Conservation (phyloP, 2,797 vertebrate genomes). For the Mus caroli region DNA sequence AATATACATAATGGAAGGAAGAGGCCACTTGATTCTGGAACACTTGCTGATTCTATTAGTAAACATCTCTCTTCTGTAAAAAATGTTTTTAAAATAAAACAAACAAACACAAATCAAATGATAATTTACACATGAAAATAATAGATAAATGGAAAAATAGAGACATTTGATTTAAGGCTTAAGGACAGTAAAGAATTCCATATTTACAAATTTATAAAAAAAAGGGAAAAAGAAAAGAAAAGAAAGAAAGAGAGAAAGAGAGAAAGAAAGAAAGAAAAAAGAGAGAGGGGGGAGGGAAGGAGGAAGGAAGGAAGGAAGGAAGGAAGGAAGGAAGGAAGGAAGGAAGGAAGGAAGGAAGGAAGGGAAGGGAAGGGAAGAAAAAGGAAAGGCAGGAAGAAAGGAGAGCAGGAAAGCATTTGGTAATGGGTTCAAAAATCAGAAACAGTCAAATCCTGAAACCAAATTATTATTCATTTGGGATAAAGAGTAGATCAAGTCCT, state of each 20-base stretch:
- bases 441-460: slow-evolving; percentile 23
- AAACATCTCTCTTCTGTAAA: background rate
- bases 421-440: background rate
- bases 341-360: too few species aligned
- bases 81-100: background rate
- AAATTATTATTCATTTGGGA: background rate
- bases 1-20: background rate
- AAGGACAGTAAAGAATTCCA: background rate
- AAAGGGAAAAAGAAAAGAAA: background rate
- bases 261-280: background rate
- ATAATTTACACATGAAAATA: slow-evolving; percentile 34
- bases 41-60: background rate
- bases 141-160: background rate
- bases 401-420: background rate
- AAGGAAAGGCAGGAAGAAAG: background rate
- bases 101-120: slow-evolving; percentile 9
- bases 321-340: background rate
- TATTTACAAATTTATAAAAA: background rate
- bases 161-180: background rate
- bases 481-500: background rate
- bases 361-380: background rate
- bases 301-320: background rate
- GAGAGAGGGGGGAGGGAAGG: background rate
- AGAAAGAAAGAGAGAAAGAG: background rate
- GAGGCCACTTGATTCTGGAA: background rate